Conservation (phyloP, 2,888 invertebrate genomes). For the Baronia brevicornis region DNA sequence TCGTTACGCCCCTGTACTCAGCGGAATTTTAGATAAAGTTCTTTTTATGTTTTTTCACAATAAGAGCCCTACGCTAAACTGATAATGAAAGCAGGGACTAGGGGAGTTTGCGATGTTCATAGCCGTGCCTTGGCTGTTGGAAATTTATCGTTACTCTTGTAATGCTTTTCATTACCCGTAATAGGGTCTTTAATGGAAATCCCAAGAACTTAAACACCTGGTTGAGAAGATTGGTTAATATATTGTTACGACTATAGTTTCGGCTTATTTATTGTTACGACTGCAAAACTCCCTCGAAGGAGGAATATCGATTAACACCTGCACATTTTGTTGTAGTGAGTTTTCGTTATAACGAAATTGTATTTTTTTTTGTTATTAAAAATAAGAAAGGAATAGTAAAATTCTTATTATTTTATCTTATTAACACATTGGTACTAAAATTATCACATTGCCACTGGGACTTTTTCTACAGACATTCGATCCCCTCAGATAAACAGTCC, state of each 20-base stretch:
- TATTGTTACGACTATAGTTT: slow-evolving; percentile 23
- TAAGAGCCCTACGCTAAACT: slow-evolving; percentile 60
- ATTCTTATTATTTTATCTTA: no score
- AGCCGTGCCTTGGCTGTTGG: slow-evolving; percentile 47
- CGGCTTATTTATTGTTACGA: slow-evolving; percentile 22
- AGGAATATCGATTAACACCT: slow-evolving; percentile 1
- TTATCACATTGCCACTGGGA: no score
- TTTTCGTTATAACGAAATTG: neutral
- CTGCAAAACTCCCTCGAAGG: slow-evolving; percentile 10
- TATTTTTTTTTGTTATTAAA: slow-evolving; percentile 2
- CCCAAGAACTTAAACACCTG: slow-evolving; percentile 55
- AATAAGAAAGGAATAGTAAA: neutral
- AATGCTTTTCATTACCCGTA: slow-evolving; percentile 55
- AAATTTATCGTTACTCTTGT: slow-evolving; percentile 64
- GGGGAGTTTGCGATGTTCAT: slow-evolving; percentile 36
- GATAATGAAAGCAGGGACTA: slow-evolving; percentile 58
- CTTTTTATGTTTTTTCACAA: slow-evolving; percentile 57
- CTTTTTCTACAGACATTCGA: slow-evolving; percentile 5
- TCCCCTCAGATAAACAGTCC: slow-evolving; percentile 43
- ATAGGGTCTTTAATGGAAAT: slow-evolving; percentile 54
- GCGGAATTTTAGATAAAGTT: slow-evolving; percentile 55
- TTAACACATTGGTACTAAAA: no score
- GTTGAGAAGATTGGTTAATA: slow-evolving; percentile 19
- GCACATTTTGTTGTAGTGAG: neutral
- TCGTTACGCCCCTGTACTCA: slow-evolving; percentile 68